Conservation (phyloP, 2,797 vertebrate species). For the Pseudomugil gertrudae region DNA sequence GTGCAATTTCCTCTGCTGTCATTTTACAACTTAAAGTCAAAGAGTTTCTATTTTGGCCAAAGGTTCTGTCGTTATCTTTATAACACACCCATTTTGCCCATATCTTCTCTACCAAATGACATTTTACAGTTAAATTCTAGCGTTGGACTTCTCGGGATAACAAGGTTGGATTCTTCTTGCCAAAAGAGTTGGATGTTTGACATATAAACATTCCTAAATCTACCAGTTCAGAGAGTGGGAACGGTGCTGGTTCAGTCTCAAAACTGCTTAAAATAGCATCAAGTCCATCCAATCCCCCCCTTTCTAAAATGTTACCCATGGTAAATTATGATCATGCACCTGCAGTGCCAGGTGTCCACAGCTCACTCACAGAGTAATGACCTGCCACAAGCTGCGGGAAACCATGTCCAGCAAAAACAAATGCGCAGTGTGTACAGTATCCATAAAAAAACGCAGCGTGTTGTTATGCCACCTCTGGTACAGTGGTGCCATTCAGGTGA, state of each 20-base stretch:
- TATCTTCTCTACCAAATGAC: slow-evolving; percentile 21
- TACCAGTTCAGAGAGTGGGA: slow-evolving; percentile 44
- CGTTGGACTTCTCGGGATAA: background rate
- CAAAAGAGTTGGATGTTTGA: slow-evolving; percentile 10
- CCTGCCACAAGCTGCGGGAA: slow-evolving; percentile 23
- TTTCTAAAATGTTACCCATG: background rate
- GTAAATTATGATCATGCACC: slow-evolving; percentile 41
- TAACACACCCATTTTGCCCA: slow-evolving; percentile 39
- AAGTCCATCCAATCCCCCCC: background rate
- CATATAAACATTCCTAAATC: slow-evolving; percentile 2
- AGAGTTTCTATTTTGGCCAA: slow-evolving; percentile 41
- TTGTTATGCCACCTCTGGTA: slow-evolving; percentile 37
- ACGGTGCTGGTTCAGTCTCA: background rate
- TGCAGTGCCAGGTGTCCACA: slow-evolving; percentile 56
- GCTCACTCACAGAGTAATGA: slow-evolving; percentile 6
- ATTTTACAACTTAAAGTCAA: background rate
- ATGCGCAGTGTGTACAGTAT: slow-evolving; percentile 37
- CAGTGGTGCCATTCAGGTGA: slow-evolving; percentile 66
- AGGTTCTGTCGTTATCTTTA: slow-evolving; percentile 46
- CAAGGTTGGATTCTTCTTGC: slow-evolving; percentile 2
- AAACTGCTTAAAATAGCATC: background rate
- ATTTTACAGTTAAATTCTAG: slow-evolving; percentile 11
- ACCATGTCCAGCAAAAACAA: slow-evolving; percentile 34
- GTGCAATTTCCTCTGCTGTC: background rate
- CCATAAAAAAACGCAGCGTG: slow-evolving; percentile 20